Evolutionary conservation across 2,888 invertebrate species (phyloP), one percentile per base, ranked within the genome.

Genomic region (Ophion ellenae): DNA sequence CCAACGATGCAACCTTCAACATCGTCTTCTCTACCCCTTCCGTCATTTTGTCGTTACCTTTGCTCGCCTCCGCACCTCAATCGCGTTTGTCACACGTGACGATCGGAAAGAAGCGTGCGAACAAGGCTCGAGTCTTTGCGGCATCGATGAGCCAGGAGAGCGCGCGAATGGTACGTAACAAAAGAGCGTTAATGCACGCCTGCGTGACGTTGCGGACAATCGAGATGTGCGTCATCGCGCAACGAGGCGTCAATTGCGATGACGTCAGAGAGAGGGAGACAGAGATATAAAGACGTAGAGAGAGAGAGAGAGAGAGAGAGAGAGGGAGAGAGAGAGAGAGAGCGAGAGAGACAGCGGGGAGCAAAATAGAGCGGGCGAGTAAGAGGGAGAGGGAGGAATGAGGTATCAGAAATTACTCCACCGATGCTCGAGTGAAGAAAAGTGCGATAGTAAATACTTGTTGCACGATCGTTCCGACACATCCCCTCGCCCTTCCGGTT

Each of bases 171-270:
- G 57, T 67, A 79, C 75, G 64, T n/a, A 66, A 36, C n/a, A 66
- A 57, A 32, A 71, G 40, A 45, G 66, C 36, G 64, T 45, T 17
- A 45, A 66, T 83, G 84, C 17, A 87, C 88, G 88, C 88, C 85
- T 88, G 89, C 86, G 90, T 92, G 92, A 92, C 92, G 91, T 91
- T 85, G 87, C 90, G 90, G 89, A 90, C 83, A 89, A 88, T 24
- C 61, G 89, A 87, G 89, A 89, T 87, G 90, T 91, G 91, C 92
- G 92, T 92, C 91, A 92, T 88, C 85, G 88, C 89, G 88, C 74
- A 75, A 74, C 81, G 64, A 89, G 90, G 90, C 87, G 88, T 53
- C 17, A 82, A 84, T 61, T 88, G 47, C 36, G 85, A 84, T 89
- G 88, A 90, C 90, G 90, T 91, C 89, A 90, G 86, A 88, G 88